Evolutionary conservation across 2,113 vertebrate species (phyloP), one percentile per base, ranked within the genome.

Genomic region (Microcebus griseorufus): DNA sequence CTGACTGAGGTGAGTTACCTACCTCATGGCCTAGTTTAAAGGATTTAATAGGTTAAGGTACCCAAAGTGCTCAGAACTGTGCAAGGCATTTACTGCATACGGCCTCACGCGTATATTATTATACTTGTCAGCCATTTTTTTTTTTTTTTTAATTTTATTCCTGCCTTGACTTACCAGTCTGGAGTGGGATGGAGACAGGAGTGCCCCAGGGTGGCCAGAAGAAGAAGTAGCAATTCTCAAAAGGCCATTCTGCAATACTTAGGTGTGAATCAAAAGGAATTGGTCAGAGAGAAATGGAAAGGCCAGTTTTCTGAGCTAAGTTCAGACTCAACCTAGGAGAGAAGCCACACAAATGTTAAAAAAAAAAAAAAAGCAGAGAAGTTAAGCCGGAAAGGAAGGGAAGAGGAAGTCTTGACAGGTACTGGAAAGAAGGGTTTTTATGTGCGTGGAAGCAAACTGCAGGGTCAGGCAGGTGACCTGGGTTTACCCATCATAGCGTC

Each of bases 381-480:
- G n/a, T 69, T 65, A 39, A 70, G 22, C 48, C 29, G 45, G 14
- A 16, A 76, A 53, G 25, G 25, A 65, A 79, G 3, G 11, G n/a
- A 53, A 76, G 42, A 48, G 58, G 45, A 5, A 88, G 2, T 72
- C 18, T 51, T 34, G 76, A 92, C 83, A 65, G 39, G 39, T 62
- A 79, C 62, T 73, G 78, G 78, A 76, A 89, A 32, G 55, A 80
- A 37, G 55, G 0, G 22, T 81, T 96, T 94, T 81, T 1, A 0
- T 80, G 37, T 1, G 2, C 0, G 9, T 0, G 34, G 80, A 69
- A 85, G 69, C 91, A 18, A 82, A 93, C 0, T n/a, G 90, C 82
- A 3, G 20, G 0, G 0, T 2, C 53, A 45, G 2, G 51, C 16
- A 53, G 32, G 48, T 3, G 14, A 22, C 78, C 10, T 0, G 6